Percentiles rank a stretch among this genome's conserved stretches.
Evolutionary conservation across 2,797 vertebrate genomes (phyloP).

Genomic region (Coregonus sp.): DNA sequence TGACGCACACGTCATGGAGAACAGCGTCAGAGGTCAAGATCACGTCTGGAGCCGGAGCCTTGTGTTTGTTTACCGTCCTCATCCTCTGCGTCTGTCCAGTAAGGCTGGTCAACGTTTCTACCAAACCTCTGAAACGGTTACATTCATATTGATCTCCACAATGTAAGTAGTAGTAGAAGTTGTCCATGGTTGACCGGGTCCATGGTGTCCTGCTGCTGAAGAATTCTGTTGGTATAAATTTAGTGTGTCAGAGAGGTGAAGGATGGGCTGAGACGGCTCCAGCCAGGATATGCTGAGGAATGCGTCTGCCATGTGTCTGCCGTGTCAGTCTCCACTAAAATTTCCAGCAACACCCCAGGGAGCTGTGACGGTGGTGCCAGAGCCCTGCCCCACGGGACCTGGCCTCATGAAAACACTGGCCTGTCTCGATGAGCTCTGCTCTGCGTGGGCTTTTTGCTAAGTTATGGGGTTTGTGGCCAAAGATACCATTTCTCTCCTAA

Average conservation of each 20-base stretch:
- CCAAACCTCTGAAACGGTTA: neutral
- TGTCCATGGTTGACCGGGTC: neutral
- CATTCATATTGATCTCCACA: neutral
- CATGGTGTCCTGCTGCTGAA: constrained; percentile 22
- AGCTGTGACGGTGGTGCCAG: constrained; percentile 30
- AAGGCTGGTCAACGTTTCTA: neutral
- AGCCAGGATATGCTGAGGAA: constrained; percentile 40
- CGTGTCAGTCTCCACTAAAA: constrained; percentile 35
- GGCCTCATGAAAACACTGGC: neutral
- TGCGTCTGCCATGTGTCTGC: constrained; percentile 33
- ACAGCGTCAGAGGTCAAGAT: constrained; percentile 31
- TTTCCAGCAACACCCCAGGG: neutral
- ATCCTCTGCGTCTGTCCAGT: neutral
- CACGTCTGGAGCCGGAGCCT: constrained; percentile 16
- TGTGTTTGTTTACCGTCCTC: constrained; percentile 15
- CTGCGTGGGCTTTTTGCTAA: neutral
- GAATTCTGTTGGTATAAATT: constrained; percentile 26
- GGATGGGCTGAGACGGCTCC: constrained; percentile 39
- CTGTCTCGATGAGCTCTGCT: neutral
- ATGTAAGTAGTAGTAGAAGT: neutral
- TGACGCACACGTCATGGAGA: constrained; percentile 36
- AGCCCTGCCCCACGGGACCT: constrained; percentile 6
- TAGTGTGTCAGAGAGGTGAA: constrained; percentile 46
- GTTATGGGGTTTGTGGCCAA: neutral
- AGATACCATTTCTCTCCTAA: neutral